phyloP scores from a whole-genome alignment of 2,888 invertebrate genomes.

The Meliscaeva auricollis region DNA sequence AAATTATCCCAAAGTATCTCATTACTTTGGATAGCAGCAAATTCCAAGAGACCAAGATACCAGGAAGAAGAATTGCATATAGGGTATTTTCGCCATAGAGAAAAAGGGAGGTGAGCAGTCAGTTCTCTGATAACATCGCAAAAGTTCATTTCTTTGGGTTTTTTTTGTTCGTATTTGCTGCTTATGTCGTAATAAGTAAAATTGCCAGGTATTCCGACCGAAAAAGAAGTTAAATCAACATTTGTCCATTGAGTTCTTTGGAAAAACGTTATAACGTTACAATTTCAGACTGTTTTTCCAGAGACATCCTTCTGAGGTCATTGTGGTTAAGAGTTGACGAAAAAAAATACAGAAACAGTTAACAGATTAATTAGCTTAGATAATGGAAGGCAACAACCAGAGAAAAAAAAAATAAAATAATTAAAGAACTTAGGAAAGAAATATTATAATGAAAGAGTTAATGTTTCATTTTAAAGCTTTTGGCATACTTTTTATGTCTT shows the following conservation, averaged over 20 bases:
- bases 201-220: constrained; percentile 61
- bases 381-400: constrained; percentile 27
- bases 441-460: constrained; percentile 43
- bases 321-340: constrained; percentile 39
- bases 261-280: no score
- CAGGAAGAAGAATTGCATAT: constrained; percentile 55
- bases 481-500: constrained; percentile 69
- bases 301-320: constrained; percentile 31
- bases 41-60: constrained; percentile 50
- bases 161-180: constrained; percentile 22
- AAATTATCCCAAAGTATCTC: constrained; percentile 76
- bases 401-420: constrained; percentile 29
- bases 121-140: constrained; percentile 81
- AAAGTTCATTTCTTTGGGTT: constrained; percentile 31
- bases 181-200: constrained; percentile 60
- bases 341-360: constrained; percentile 37
- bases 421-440: constrained; percentile 50
- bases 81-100: constrained; percentile 33
- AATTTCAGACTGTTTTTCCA: constrained; percentile 56
- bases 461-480: constrained; percentile 55
- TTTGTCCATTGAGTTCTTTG: constrained; percentile 74
- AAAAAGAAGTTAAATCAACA: constrained; percentile 68
- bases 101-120: constrained; percentile 53
- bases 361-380: constrained; percentile 65
- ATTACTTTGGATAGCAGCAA: constrained; percentile 68